These are phyloP conservation scores for Diprion similis DNA, from an alignment of 1,140 invertebrate species.

Conservation along the genomic window DNA sequence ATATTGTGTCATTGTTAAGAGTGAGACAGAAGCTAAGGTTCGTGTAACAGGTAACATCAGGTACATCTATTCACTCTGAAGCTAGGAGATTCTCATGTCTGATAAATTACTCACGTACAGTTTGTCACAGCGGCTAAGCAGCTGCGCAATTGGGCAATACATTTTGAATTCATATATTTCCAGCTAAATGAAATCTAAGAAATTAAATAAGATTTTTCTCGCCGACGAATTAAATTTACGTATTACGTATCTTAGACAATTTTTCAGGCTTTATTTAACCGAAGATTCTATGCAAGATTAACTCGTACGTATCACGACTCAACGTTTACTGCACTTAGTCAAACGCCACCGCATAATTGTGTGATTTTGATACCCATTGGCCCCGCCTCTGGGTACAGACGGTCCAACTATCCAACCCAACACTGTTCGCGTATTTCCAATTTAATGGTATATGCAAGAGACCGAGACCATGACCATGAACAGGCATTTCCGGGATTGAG, in stretches of 20 bases:
- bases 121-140: background rate
- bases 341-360: background rate
- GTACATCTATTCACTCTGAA: background rate
- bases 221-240: background rate
- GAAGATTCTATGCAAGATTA: background rate
- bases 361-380: background rate
- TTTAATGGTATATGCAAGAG: background rate
- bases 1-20: constrained; percentile 9
- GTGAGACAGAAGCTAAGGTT: constrained; percentile 14
- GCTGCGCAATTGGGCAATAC: background rate
- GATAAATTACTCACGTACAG: background rate
- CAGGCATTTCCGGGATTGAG: background rate
- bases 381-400: background rate
- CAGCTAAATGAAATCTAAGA: constrained; percentile 1
- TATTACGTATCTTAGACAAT: background rate
- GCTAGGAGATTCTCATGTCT: background rate
- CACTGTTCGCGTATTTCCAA: no score
- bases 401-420: no score
- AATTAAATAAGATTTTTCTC: background rate
- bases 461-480: background rate
- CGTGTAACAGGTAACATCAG: background rate
- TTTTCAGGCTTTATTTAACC: constrained; percentile 1
- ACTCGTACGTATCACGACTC: background rate
- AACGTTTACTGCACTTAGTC: background rate
- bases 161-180: background rate